Base-by-base conservation (phyloP, 1,140 invertebrate species). In the Formica exsecta region DNA sequence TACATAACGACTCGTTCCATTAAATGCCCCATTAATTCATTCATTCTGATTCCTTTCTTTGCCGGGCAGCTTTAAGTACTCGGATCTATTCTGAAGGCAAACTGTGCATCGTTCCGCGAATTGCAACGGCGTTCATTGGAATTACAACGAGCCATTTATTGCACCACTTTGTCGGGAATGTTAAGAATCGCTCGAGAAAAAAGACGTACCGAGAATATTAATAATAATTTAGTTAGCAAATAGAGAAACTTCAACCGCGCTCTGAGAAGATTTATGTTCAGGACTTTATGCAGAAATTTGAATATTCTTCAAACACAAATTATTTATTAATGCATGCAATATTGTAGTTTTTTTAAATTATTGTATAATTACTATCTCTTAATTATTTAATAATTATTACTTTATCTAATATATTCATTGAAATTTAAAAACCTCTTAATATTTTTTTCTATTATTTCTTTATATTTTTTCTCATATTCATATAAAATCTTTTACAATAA, bases 121-220 rank as follows among this genome's bases (percentile, higher is more conserved):
- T 80, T 13, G 44, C n/a, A 79, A 79, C 13, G 38, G 1, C 32
- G 22, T 64, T 68, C 48, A 79, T 79, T 4, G 7, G 64, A 80
- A 80, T 80, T 80, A 32, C 64, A 80, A 80, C 4, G 16, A 70
- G 22, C 36, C 64, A 48, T 68, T 80, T 70, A 68, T 70, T 44
- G 64, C 48, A 29, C n/a, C 32, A 51, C 44, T 66, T n/a, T 4
- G 13, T 41, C 32, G 22, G 25, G 32, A 79, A 66, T 25, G 38
- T 48, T 36, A n/a, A 54, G 41, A 80, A 70, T 80, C n/a, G 22
- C 3, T 22, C 4, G 41, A 29, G 9, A 41, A 19, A 38, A 59
- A 59, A 57, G 36, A 22, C 9, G 41, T 32, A 8, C 22, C 1
- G 36, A n/a, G 32, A 29, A 57, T 66, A 79, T 54, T 80, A 68